Evolutionary conservation across 2,888 invertebrate species (phyloP).

Genomic region (Smittia sp.): DNA sequence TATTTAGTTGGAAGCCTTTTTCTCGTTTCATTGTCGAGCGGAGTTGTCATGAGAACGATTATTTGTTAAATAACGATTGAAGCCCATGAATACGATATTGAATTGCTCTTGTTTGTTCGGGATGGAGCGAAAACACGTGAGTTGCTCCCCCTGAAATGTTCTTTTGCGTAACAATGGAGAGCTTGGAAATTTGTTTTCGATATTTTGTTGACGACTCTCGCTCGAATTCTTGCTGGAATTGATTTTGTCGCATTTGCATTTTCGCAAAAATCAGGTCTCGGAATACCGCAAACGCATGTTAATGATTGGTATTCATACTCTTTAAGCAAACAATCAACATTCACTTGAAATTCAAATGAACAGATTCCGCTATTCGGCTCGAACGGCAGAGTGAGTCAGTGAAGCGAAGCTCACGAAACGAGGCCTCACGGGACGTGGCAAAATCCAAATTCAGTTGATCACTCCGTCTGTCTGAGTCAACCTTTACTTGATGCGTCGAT

Average conservation of each 20-base stretch:
- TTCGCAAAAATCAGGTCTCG: neutral
- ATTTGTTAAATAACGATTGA: conserved; percentile 27
- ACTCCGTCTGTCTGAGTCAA: no score
- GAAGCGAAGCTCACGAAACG: no score
- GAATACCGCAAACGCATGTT: neutral
- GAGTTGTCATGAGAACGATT: neutral
- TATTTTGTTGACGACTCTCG: conserved; percentile 12
- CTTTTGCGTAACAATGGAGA: conserved; percentile 10
- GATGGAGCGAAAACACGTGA: conserved; percentile 4
- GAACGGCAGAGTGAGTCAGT: no score
- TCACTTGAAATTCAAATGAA: no score
- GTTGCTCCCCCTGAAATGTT: neutral
- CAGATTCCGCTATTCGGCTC: no score
- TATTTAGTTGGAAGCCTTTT: conserved; percentile 5
- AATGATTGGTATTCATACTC: no score
- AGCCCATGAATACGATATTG: conserved; percentile 8
- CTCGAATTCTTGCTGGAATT: neutral
- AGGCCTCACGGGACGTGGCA: no score
- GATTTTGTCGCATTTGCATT: neutral
- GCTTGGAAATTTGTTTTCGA: conserved; percentile 13
- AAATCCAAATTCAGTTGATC: no score
- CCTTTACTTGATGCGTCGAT: no score
- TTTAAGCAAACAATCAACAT: no score
- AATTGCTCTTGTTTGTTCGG: conserved; percentile 6
- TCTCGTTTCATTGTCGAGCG: neutral